Evolutionary conservation across 2,888 invertebrate genomes (phyloP).

Genomic region (Ophion ellenae): DNA sequence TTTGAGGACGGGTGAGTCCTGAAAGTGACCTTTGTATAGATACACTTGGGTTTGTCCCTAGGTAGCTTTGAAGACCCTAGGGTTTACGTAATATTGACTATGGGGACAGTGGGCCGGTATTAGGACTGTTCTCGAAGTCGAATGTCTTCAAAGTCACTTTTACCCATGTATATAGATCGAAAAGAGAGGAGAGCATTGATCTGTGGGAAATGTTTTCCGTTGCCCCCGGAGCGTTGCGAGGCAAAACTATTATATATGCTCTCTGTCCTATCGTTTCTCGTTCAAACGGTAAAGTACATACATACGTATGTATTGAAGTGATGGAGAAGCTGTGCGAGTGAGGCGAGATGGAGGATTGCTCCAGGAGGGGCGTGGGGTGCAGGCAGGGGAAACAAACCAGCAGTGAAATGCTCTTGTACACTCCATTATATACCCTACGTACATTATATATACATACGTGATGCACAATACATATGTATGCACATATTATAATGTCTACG

Average conservation of each 20-base stretch:
- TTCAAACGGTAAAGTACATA: constrained; percentile 63
- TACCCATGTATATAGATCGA: constrained; percentile 17
- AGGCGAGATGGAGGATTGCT: constrained; percentile 11
- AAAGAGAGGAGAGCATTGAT: constrained; percentile 60
- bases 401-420: constrained; percentile 56
- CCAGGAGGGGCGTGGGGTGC: background rate
- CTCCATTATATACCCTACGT: constrained; percentile 50
- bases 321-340: constrained; percentile 35
- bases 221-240: constrained; percentile 58
- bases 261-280: constrained; percentile 55
- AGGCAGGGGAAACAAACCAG: constrained; percentile 14
- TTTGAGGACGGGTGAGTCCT: too few relatives aligned
- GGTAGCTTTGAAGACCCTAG: background rate
- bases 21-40: too few relatives aligned
- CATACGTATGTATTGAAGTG: constrained; percentile 50
- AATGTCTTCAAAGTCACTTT: background rate
- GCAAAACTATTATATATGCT: constrained; percentile 50
- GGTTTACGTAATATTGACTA: background rate
- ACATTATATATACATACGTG: constrained; percentile 38
- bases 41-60: background rate
- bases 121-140: background rate
- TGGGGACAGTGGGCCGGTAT: background rate
- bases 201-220: constrained; percentile 66
- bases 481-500: constrained; percentile 33
- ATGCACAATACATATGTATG: constrained; percentile 56